Evolutionary conservation across 2,888 invertebrate genomes (phyloP).

Genomic region (Drosophila neotestacea): DNA sequence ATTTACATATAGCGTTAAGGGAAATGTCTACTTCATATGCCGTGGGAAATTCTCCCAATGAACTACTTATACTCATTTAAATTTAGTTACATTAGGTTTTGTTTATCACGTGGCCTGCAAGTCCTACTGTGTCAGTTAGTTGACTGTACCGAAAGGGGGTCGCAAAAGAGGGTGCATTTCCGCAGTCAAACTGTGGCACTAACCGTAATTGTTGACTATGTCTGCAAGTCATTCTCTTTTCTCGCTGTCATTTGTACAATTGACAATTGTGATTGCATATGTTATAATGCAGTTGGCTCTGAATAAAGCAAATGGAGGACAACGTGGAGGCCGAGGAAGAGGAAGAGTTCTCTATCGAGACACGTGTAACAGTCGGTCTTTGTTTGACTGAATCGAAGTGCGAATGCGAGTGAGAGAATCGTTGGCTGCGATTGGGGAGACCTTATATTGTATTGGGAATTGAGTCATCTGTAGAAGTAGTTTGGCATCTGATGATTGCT

Average conservation of each 20-base stretch:
- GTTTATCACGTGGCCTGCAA: too few species aligned
- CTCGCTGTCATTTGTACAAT: constrained; percentile 73
- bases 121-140: background rate
- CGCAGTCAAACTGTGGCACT: constrained; percentile 76
- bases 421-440: constrained; percentile 21
- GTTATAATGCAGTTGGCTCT: constrained; percentile 64
- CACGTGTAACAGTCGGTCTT: constrained; percentile 38
- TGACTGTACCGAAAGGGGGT: background rate
- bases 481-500: constrained; percentile 64
- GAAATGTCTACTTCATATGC: too few species aligned
- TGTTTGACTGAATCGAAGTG: constrained; percentile 38
- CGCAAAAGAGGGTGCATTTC: constrained; percentile 13
- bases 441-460: constrained; percentile 10
- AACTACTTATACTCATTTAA: too few species aligned
- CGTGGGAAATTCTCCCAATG: too few species aligned
- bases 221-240: constrained; percentile 52
- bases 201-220: constrained; percentile 74
- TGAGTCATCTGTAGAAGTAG: constrained; percentile 24
- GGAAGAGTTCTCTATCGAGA: constrained; percentile 5
- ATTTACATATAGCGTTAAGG: too few species aligned
- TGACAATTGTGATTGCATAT: constrained; percentile 79
- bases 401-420: constrained; percentile 12
- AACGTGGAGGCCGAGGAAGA: background rate
- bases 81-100: too few species aligned
- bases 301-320: constrained; percentile 14